A percentile compares a stretch with the other conserved stretches of the same genome.
phyloP scores from a whole-genome alignment of 2,888 invertebrate species.

The Auanema freiburgensis region DNA sequence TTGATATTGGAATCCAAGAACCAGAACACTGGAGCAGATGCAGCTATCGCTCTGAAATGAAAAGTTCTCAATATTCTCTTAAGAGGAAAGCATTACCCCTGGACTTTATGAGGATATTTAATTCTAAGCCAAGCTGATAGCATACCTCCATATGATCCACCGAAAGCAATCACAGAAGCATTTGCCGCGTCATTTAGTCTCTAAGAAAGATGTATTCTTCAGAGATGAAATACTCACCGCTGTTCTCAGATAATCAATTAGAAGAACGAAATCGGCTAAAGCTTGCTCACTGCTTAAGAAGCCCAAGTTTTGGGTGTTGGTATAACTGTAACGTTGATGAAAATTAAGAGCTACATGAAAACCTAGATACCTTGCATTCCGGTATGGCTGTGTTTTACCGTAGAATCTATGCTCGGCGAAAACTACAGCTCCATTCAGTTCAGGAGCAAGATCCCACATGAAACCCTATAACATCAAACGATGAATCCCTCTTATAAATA shows the following conservation, averaged over 20 bases:
- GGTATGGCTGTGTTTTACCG: slow-evolving; percentile 84
- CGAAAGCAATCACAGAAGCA: slow-evolving; percentile 80
- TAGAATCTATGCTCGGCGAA: slow-evolving; percentile 96
- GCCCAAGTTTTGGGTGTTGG: slow-evolving; percentile 54
- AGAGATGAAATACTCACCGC: not conserved
- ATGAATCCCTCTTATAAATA: not conserved
- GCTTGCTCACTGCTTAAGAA: slow-evolving; percentile 88
- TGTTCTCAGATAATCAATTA: slow-evolving; percentile 75
- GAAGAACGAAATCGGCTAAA: slow-evolving; percentile 84
- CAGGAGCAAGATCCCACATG: slow-evolving; percentile 84
- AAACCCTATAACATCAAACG: slow-evolving; percentile 73
- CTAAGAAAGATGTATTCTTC: slow-evolving; percentile 12
- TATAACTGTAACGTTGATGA: slow-evolving; percentile 12
- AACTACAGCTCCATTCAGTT: slow-evolving; percentile 79
- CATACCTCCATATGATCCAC: slow-evolving; percentile 96
- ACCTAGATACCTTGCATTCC: slow-evolving; percentile 71
- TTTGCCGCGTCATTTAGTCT: slow-evolving; percentile 12
- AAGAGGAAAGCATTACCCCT: slow-evolving; percentile 70
- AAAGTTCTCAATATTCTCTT: not conserved
- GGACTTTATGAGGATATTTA: slow-evolving; percentile 86
- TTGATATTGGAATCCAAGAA: slow-evolving; percentile 48
- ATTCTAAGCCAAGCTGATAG: slow-evolving; percentile 89
- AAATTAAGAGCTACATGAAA: slow-evolving; percentile 4
- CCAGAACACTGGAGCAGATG: slow-evolving; percentile 79
- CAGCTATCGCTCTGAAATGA: slow-evolving; percentile 83